Evolutionary conservation across 2,113 vertebrate genomes (phyloP).

Genomic region (Monopterus albus): DNA sequence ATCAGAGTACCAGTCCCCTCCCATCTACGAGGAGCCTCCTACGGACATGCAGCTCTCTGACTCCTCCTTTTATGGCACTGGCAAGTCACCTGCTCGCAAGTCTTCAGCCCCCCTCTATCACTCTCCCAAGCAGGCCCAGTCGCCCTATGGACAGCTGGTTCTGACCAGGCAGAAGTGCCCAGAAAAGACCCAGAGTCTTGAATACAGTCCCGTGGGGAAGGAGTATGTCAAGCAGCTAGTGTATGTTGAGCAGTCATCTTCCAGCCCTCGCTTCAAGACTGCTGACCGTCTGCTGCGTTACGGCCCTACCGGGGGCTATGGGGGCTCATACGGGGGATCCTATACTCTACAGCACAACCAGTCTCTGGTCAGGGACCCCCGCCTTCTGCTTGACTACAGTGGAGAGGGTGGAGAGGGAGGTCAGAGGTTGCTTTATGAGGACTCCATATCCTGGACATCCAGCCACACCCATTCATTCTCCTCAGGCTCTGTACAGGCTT

Average conservation of each 20-base stretch:
- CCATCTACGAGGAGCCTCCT: constrained; percentile 96
- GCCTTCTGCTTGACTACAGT: constrained; percentile 89
- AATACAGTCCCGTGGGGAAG: constrained; percentile 87
- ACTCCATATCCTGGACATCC: constrained; percentile 89
- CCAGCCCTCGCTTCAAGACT: constrained; percentile 91
- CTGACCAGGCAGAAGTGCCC: constrained; percentile 92
- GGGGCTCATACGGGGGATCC: no score
- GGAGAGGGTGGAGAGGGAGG: constrained; percentile 84
- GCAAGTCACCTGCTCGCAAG: constrained; percentile 85
- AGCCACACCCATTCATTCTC: constrained; percentile 89
- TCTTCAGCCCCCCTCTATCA: constrained; percentile 84
- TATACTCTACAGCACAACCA: constrained; percentile 94
- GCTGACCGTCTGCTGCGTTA: constrained; percentile 87
- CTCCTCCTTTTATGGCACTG: constrained; percentile 64
- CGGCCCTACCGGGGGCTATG: constrained; percentile 82
- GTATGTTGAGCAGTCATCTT: constrained; percentile 93
- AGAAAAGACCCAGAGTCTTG: constrained; percentile 89
- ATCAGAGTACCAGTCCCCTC: constrained; percentile 91
- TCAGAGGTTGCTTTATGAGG: constrained; percentile 84
- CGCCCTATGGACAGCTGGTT: constrained; percentile 94
- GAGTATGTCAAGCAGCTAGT: constrained; percentile 96
- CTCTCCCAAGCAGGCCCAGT: constrained; percentile 89
- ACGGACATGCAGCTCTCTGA: constrained; percentile 91
- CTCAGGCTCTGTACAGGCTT: constrained; percentile 70
- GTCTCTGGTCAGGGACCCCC: constrained; percentile 87